Evolutionary conservation across 2,113 vertebrate genomes (phyloP), one percentile per base, ranked within the genome.

Genomic region (Xiphias gladius): DNA sequence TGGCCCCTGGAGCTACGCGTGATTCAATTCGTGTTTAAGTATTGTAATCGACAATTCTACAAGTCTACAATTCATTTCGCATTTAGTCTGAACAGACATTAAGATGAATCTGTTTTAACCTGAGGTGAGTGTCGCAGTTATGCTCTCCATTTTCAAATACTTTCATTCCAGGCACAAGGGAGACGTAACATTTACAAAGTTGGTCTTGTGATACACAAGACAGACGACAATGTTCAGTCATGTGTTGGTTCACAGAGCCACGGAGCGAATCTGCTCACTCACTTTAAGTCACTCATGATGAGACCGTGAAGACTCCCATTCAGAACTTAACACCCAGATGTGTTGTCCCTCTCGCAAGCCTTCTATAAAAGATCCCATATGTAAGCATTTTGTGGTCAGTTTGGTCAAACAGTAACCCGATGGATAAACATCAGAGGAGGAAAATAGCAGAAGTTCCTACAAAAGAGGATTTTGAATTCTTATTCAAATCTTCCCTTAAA

Each of bases 311-410:
- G 17, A 63, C 32, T 67, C n/a, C n/a, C 48, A 26, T 54, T 59
- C 32, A 19, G 12, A 35, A 35, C 32, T 35, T 35, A 35, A 35
- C 32, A 6, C 32, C 32, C 32, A 57, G 48, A 58, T 62, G 30
- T 46, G 24, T 37, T 16, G 57, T 62, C 7, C 24, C 48, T 68
- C 39, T 2, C 50, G 16, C 50, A 59, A 24, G 46, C n/a, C 20
- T 48, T 72, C n/a, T 17, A 35, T 64, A 73, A 11, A 78, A 66
- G 5, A 73, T 64, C 43, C 50, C 57, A 37, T 13, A 28, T 30
- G 46, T 62, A 46, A 63, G 28, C 30, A 24, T 10, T 50, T 7
- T 43, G 13, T n/a, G 19, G 14, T n/a, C 67, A 50, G 20, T 57
- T 37, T 24, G 62, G 39, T 62, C 22, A 22, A 7, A 39, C 28